Evolutionary conservation across 2,888 invertebrate genomes (phyloP).

Genomic region (Monoplex corrugatus): DNA sequence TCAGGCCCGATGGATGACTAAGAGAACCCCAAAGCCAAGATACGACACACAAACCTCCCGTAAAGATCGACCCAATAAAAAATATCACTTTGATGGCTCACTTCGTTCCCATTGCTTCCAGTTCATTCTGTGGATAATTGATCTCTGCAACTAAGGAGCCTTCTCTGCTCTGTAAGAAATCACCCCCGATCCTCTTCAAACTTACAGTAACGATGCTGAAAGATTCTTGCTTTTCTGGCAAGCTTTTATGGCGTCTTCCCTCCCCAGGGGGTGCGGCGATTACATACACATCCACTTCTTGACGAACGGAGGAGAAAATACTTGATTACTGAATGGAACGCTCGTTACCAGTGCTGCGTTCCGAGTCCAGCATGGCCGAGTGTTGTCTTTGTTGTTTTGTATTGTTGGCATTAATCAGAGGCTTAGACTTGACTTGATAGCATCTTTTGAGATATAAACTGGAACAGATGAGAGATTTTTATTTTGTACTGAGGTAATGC

Average conservation of each 20-base stretch:
- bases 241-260: background rate
- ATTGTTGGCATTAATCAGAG: background rate
- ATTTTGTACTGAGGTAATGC: too few species aligned
- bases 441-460: too few species aligned
- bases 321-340: background rate
- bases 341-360: background rate
- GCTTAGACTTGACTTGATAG: too few species aligned
- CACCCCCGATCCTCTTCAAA: background rate
- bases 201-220: background rate
- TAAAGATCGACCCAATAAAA: background rate
- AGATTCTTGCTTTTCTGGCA: background rate
- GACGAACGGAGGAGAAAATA: constrained; percentile 24
- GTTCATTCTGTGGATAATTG: background rate
- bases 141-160: background rate
- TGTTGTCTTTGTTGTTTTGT: background rate
- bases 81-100: constrained; percentile 25
- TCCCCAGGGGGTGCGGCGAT: background rate
- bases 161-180: background rate
- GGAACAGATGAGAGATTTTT: too few species aligned
- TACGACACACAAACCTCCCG: background rate
- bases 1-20: too few species aligned
- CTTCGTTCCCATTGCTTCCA: background rate
- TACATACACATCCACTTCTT: background rate
- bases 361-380: background rate
- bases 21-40: too few species aligned